phyloP scores from a whole-genome alignment of 1,140 invertebrate species.

The Subanguina moxae region DNA sequence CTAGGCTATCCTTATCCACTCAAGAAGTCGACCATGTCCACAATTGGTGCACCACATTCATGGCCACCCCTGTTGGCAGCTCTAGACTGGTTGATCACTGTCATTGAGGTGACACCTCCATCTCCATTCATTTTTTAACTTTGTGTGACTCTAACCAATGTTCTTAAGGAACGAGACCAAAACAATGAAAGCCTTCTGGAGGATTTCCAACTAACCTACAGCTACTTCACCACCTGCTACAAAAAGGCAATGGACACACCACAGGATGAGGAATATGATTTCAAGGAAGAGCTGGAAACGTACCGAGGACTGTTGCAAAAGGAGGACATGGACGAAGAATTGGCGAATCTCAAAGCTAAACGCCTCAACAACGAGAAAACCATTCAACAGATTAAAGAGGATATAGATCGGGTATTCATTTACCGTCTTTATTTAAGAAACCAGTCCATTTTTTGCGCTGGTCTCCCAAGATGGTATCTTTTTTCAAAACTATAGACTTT shows the following conservation, averaged over 20 bases:
- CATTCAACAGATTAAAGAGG: conserved; percentile 1
- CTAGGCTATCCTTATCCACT: conserved; percentile 30
- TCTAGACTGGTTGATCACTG: conserved; percentile 24
- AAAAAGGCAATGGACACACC: conserved; percentile 10
- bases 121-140: background rate
- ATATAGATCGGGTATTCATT: conserved; percentile 2
- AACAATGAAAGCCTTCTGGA: conserved; percentile 2
- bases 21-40: conserved; percentile 33
- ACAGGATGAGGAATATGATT: background rate
- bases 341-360: background rate
- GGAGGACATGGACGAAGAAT: conserved; percentile 7
- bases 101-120: conserved; percentile 6
- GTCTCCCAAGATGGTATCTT: too few species aligned
- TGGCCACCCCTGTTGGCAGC: conserved; percentile 20
- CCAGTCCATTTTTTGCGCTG: too few species aligned
- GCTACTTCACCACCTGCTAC: conserved; percentile 19
- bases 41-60: conserved; percentile 24
- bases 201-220: conserved; percentile 14
- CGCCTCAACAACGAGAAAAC: conserved; percentile 14
- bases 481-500: too few species aligned
- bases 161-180: conserved; percentile 3
- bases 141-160: background rate
- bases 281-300: conserved; percentile 11
- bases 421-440: too few species aligned
- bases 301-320: conserved; percentile 8